These are phyloP conservation scores for Pseudomyrmex cubaensis DNA, from an alignment of 1,140 invertebrate species.

Conservation along the genomic window DNA sequence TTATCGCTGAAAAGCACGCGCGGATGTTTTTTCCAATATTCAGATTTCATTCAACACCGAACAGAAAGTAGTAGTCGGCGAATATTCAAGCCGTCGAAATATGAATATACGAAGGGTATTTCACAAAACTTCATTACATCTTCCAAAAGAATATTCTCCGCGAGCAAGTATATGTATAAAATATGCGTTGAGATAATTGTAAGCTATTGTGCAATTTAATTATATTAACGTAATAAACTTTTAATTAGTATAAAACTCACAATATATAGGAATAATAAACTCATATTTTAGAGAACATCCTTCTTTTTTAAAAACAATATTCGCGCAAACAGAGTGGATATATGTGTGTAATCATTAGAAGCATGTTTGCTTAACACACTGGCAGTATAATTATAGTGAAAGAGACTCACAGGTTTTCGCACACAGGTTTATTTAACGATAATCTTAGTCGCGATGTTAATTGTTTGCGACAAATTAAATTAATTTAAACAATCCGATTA, in stretches of 20 bases:
- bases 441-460: constrained; percentile 14
- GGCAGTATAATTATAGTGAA: neutral
- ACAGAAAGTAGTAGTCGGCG: constrained; percentile 29
- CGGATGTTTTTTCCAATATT: constrained; percentile 26
- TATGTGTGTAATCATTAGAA: constrained; percentile 6
- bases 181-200: neutral
- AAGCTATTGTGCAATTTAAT: too few species aligned
- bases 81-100: constrained; percentile 7
- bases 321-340: too few species aligned
- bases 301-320: too few species aligned
- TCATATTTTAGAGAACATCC: too few species aligned
- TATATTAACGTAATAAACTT: too few species aligned
- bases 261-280: too few species aligned
- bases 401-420: neutral
- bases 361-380: neutral
- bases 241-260: too few species aligned
- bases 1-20: neutral
- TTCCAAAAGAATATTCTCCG: neutral
- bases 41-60: constrained; percentile 36
- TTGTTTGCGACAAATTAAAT: constrained; percentile 24
- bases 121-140: neutral
- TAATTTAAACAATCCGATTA: constrained; percentile 3
- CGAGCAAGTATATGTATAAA: constrained; percentile 1
- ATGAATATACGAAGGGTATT: constrained; percentile 23
- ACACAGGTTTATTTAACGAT: neutral